Percentiles rank a stretch among this genome's conserved stretches.
phyloP scores from a whole-genome alignment of 1,140 invertebrate genomes.

The Geopemphigus sp. region DNA sequence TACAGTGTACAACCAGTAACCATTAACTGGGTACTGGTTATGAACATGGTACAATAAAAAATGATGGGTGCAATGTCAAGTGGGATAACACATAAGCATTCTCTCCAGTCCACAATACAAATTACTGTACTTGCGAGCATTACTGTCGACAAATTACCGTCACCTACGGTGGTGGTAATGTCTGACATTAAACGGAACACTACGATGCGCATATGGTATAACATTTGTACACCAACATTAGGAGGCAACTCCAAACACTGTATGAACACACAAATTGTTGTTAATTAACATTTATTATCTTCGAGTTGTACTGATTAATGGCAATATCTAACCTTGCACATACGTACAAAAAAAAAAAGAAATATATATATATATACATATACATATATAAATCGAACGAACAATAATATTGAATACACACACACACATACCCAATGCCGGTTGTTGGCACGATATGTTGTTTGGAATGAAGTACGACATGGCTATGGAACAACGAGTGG shows the following conservation, averaged over 20 bases:
- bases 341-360: background rate
- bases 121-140: background rate
- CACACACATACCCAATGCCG: background rate
- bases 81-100: slow-evolving; percentile 17
- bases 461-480: background rate
- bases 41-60: background rate
- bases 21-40: slow-evolving; percentile 32
- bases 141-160: background rate
- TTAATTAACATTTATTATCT: slow-evolving; percentile 29
- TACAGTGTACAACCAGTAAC: background rate
- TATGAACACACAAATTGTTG: background rate
- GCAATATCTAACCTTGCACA: slow-evolving; percentile 14
- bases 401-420: background rate
- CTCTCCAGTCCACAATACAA: background rate
- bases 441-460: background rate
- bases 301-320: background rate
- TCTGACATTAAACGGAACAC: no score
- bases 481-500: no score
- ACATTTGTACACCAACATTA: background rate
- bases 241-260: no score
- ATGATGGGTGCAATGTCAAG: background rate
- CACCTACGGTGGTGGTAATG: no score
- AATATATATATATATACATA: no score
- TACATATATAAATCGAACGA: no score
- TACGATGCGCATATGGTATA: no score